A percentile compares a stretch with the other conserved stretches of the same genome.
These are phyloP conservation scores for Pseudocheirus occidentalis DNA, from an alignment of 2,797 vertebrate species.

Conservation along the genomic window DNA sequence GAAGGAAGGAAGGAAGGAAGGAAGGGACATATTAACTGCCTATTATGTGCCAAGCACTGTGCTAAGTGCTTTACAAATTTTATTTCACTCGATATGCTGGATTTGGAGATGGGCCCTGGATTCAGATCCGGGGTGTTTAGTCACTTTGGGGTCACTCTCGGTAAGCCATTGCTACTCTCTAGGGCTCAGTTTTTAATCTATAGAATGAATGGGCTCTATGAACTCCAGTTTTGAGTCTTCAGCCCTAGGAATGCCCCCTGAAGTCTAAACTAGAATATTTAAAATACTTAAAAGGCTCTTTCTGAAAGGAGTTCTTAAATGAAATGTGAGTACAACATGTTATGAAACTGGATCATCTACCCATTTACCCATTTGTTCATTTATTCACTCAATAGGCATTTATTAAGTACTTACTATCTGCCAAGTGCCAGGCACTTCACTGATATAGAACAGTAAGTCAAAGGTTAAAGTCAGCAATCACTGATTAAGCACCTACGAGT, in stretches of 20 bases:
- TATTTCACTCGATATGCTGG: not conserved
- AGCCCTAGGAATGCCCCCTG: not conserved
- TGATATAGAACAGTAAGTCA: not conserved
- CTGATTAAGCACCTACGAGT: not conserved
- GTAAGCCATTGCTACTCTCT: not conserved
- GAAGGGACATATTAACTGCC: not conserved
- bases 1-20: accelerated
- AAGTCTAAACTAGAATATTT: not conserved
- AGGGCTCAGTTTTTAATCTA: not conserved
- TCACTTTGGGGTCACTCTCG: not conserved
- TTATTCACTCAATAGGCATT: not conserved
- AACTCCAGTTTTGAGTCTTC: not conserved
- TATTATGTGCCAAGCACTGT: not conserved
- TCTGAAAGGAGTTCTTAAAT: not conserved
- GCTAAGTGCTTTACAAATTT: not conserved
- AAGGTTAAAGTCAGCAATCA: not conserved
- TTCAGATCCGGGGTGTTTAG: not conserved
- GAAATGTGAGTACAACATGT: not conserved
- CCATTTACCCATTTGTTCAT: not conserved
- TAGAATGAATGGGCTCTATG: not conserved
- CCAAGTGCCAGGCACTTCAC: not conserved
- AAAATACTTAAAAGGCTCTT: not conserved
- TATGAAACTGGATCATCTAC: not conserved
- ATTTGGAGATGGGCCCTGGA: not conserved
- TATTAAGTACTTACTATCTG: not conserved